Base-by-base conservation (phyloP, 92 coral and sea anemone species). In the Meandrina meandrites region DNA sequence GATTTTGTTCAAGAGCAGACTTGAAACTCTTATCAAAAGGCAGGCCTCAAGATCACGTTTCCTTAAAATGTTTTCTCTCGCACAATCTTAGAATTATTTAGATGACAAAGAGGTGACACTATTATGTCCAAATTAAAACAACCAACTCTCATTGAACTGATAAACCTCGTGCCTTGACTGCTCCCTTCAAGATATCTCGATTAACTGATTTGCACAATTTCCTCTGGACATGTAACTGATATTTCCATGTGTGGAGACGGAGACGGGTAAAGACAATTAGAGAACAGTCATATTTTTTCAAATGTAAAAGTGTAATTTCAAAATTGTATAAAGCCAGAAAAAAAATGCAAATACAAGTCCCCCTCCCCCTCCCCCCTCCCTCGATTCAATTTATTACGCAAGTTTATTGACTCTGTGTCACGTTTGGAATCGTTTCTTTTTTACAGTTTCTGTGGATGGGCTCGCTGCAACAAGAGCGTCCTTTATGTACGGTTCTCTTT, bases 1-100 rank as follows among this genome's bases (percentile, higher is more conserved):
- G 80, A 56, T 54, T 82, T 51, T 50, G 31, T 35, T 27, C 36
- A 16, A 17, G 80, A 30, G 45, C 30, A 37, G 47, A 19, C 54
- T 47, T 47, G 24, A 13, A 73, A 73, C 51, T 27, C 87, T 75
- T 84, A 84, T 84, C 87, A 75, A 71, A 83, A 22, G 34, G 37
- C 53, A 14, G 22, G 79, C 58, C 66, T 27, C 35, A 34, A 84
- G 37, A 84, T 84, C 87, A 75, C 87, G 35, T 84, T 84, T 73
- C 87, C 68, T 35, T 0, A 53, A 53, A 17, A 18, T 9, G 72
- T 37, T 35, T 28, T n/a, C 47, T 54, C 72, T 53, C 35, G 87
- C 37, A 57, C 87, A 84, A 57, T 75, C 80, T 84, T 84, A 56
- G 71, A 36, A 73, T 84, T 57, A 74, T 84, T 84, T 19, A 54